These are phyloP conservation scores for Metalampra italica DNA, from an alignment of 2,888 invertebrate species.

Conservation along the genomic window DNA sequence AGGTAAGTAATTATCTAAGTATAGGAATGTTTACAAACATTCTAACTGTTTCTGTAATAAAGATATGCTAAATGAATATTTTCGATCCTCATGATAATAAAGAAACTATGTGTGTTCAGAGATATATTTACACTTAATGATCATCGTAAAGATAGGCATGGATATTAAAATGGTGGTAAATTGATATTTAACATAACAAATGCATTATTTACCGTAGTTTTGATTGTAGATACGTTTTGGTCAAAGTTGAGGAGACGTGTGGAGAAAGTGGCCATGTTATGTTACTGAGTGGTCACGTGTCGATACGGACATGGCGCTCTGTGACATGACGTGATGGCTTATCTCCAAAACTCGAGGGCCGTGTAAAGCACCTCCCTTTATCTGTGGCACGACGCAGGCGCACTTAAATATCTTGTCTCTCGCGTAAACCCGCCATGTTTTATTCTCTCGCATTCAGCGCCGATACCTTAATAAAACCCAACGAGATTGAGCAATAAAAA, in stretches of 20 bases:
- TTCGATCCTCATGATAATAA: conserved; percentile 13
- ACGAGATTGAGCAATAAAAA: conserved; percentile 79
- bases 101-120: conserved; percentile 14
- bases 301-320: conserved; percentile 53
- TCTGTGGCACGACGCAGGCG: conserved; percentile 40
- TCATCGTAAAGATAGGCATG: conserved; percentile 17
- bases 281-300: conserved; percentile 41
- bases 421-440: conserved; percentile 75
- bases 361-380: conserved; percentile 61
- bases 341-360: conserved; percentile 63
- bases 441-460: conserved; percentile 69
- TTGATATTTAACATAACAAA: conserved; percentile 16
- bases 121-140: conserved; percentile 16
- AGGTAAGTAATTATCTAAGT: conserved; percentile 13
- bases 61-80: conserved; percentile 19
- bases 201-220: conserved; percentile 12
- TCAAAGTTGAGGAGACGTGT: conserved; percentile 24
- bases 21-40: conserved; percentile 22
- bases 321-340: conserved; percentile 55
- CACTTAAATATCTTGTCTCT: conserved; percentile 60
- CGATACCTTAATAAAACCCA: conserved; percentile 78
- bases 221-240: conserved; percentile 1
- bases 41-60: conserved; percentile 19
- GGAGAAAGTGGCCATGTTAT: conserved; percentile 38
- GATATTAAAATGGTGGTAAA: conserved; percentile 11